phyloP scores from a whole-genome alignment of 2,113 vertebrate genomes.

The Thunnus thynnus region DNA sequence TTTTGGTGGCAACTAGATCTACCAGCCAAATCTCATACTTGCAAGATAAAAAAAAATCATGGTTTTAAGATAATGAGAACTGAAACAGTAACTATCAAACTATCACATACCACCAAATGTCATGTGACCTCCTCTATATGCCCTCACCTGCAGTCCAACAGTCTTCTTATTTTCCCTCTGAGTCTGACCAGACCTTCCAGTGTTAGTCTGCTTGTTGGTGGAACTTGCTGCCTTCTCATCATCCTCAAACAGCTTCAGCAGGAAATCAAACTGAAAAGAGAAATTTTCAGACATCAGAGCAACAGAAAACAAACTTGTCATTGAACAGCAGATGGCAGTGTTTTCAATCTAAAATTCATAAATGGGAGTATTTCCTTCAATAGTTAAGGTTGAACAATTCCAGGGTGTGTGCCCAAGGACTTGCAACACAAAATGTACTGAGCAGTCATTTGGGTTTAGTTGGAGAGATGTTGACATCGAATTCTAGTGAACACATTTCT shows the following conservation, averaged over 20 bases:
- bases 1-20: no score
- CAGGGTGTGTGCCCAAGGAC: slow-evolving; percentile 57
- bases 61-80: not conserved
- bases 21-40: no score
- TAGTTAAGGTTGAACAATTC: slow-evolving; percentile 66
- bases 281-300: not conserved
- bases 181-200: slow-evolving; percentile 79
- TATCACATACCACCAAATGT: not conserved
- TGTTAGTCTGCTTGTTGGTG: slow-evolving; percentile 78
- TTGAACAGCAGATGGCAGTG: slow-evolving; percentile 73
- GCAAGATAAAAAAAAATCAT: no score
- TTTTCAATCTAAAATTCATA: slow-evolving; percentile 39
- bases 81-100: not conserved
- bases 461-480: slow-evolving; percentile 7
- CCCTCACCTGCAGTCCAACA: slow-evolving; percentile 93
- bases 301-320: not conserved
- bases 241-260: slow-evolving; percentile 92
- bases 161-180: slow-evolving; percentile 94
- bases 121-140: not conserved
- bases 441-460: slow-evolving; percentile 1
- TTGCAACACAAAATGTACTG: slow-evolving; percentile 34
- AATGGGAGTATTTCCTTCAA: slow-evolving; percentile 58
- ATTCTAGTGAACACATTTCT: not conserved
- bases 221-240: slow-evolving; percentile 86
- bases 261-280: slow-evolving; percentile 89